Conservation (phyloP, 2,888 invertebrate genomes). For the Melikaiella ostensackeni region DNA sequence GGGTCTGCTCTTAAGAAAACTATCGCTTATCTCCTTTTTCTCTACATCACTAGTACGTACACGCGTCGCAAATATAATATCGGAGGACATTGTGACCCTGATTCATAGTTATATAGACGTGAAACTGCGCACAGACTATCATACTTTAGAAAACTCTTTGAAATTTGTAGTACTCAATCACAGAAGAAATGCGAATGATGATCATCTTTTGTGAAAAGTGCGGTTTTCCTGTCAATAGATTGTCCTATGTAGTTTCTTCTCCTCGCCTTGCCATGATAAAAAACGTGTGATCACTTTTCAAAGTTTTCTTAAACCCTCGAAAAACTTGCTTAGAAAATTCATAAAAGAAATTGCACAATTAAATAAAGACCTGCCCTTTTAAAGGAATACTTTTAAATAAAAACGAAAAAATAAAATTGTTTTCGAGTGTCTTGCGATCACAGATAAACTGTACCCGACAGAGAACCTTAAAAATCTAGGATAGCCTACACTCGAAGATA, state of each 20-base stretch:
- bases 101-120: conserved; percentile 33
- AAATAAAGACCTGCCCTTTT: not conserved
- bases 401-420: not conserved
- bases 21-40: conserved; percentile 22
- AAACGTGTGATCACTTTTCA: conserved; percentile 7
- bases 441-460: not conserved
- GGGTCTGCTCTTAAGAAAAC: not conserved
- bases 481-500: not conserved
- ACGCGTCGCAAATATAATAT: conserved; percentile 29
- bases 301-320: not conserved
- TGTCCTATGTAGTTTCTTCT: conserved; percentile 49
- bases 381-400: not conserved
- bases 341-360: not conserved
- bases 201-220: conserved; percentile 45
- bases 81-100: conserved; percentile 39
- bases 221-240: conserved; percentile 50
- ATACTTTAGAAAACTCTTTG: conserved; percentile 31
- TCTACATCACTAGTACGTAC: conserved; percentile 32
- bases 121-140: conserved; percentile 30
- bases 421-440: conserved; percentile 17
- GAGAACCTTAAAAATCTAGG: conserved; percentile 13
- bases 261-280: conserved; percentile 15
- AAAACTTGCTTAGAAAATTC: conserved; percentile 32
- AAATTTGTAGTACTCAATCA: conserved; percentile 36
- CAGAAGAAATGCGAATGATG: conserved; percentile 30